Evolutionary conservation across 2,113 vertebrate genomes (phyloP).

Genomic region (Sterrhoptilus dennistouni): DNA sequence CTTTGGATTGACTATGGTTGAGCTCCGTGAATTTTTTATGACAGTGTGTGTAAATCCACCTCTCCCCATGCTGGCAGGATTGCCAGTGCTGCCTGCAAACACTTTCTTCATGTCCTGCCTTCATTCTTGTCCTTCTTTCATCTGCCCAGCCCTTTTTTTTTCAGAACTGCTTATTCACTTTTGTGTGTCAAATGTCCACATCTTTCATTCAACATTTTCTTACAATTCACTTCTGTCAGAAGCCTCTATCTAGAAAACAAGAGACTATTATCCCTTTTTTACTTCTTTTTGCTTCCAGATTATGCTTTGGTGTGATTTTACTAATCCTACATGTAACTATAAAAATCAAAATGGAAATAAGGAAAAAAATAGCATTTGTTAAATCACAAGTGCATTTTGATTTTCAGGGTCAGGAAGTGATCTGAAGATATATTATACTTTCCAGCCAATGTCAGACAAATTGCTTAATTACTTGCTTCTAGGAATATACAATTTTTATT

Average conservation of each 20-base stretch:
- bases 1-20: neutral
- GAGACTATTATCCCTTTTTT: neutral
- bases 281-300: neutral
- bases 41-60: neutral
- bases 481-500: neutral
- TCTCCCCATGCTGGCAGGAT: rapidly evolving
- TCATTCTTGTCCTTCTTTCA: neutral
- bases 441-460: neutral
- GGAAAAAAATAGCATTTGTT: neutral
- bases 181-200: neutral
- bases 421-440: neutral
- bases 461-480: neutral
- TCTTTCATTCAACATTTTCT: neutral
- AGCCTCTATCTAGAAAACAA: neutral
- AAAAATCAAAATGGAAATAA: neutral
- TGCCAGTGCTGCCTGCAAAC: neutral
- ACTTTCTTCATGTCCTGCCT: neutral
- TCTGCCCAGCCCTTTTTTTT: neutral
- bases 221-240: neutral
- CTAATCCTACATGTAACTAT: neutral
- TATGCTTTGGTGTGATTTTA: neutral
- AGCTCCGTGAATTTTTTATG: neutral
- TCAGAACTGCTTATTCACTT: neutral
- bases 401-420: neutral
- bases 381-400: neutral